Conservation (phyloP, 64 coral and sea anemone species). For the Stichodactyla mertensii region DNA sequence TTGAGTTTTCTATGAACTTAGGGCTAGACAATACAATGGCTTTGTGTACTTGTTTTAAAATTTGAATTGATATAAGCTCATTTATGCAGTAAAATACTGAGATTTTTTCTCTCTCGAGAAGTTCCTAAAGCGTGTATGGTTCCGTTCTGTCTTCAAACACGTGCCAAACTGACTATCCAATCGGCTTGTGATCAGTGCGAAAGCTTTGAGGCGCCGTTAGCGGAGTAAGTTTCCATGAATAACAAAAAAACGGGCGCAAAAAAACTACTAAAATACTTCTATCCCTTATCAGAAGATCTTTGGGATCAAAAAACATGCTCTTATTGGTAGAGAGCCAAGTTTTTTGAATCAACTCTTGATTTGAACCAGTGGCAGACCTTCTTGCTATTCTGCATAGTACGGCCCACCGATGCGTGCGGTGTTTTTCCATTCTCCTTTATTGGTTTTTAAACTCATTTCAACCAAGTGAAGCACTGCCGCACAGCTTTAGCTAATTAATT, state of each 20-base stretch:
- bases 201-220: neutral
- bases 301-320: neutral
- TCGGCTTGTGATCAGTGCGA: neutral
- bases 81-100: neutral
- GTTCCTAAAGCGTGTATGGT: neutral
- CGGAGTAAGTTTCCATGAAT: neutral
- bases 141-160: neutral
- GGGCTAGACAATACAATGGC: neutral
- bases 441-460: neutral
- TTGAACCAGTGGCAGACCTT: neutral
- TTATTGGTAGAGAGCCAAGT: constrained; percentile 26
- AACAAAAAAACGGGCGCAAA: neutral
- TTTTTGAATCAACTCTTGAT: neutral
- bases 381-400: neutral
- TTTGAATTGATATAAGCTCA: constrained; percentile 12
- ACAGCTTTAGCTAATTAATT: neutral
- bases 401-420: neutral
- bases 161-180: neutral
- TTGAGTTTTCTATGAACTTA: constrained; percentile 14
- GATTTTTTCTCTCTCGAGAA: neutral
- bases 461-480: too few relatives aligned
- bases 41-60: neutral
- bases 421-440: neutral
- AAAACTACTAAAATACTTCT: neutral
- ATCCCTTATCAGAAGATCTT: constrained; percentile 16